Conservation (phyloP, 2,113 vertebrate genomes). For the Lontra canadensis region DNA sequence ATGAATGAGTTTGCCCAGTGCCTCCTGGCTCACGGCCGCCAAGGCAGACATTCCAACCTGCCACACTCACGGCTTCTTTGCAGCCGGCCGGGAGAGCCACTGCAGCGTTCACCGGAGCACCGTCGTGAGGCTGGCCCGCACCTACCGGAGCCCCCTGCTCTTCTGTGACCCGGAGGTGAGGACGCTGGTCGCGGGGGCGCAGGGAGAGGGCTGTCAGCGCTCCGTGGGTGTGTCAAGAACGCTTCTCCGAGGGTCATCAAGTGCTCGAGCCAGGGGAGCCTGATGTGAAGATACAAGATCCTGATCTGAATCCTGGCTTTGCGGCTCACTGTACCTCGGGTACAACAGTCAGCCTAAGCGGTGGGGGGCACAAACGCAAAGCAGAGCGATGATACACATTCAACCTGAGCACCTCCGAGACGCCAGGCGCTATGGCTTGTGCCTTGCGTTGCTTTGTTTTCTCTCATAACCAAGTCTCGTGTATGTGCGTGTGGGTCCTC, state of each 20-base stretch:
- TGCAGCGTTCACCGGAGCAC: slow-evolving; percentile 77
- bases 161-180: slow-evolving; percentile 86
- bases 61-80: neutral
- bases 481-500: neutral
- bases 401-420: neutral
- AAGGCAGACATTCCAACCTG: accelerated
- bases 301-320: neutral
- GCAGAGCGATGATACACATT: no score
- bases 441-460: neutral
- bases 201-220: neutral
- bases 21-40: accelerated
- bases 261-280: accelerated
- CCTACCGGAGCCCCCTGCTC: slow-evolving; percentile 83
- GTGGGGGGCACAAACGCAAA: neutral
- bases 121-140: slow-evolving; percentile 73
- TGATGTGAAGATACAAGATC: neutral
- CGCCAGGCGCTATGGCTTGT: neutral
- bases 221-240: accelerated
- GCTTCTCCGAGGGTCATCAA: neutral
- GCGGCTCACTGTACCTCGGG: neutral
- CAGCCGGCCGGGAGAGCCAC: slow-evolving; percentile 80
- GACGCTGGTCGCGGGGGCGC: accelerated
- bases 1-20: neutral
- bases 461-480: neutral
- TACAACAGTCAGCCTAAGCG: neutral